Percentiles rank a stretch among this genome's conserved stretches.
These are phyloP conservation scores for Ptychodera flava DNA, from an alignment of 35 echinoderm and acorn worm genomes.

Conservation along the genomic window DNA sequence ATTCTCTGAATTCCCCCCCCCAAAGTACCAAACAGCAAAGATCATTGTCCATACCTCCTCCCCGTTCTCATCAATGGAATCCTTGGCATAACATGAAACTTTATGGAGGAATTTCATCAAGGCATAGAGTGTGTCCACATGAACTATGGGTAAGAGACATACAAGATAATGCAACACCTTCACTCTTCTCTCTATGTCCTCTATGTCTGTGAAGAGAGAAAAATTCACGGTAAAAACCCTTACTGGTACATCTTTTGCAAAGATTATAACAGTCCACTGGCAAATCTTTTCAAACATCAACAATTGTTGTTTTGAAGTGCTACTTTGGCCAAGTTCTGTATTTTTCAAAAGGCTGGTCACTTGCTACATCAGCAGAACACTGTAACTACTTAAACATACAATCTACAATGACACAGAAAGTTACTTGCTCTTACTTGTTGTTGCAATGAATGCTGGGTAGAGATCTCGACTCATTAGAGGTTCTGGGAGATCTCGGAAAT, in stretches of 20 bases:
- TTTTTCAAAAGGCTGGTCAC: too few relatives aligned
- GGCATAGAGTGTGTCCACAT: conserved; percentile 65
- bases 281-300: too few relatives aligned
- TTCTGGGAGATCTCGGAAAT: conserved; percentile 89
- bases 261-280: not conserved
- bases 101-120: conserved; percentile 60
- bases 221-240: not conserved
- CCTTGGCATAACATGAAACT: conserved; percentile 51
- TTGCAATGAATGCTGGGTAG: conserved; percentile 72
- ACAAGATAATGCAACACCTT: conserved; percentile 45
- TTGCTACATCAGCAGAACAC: too few relatives aligned
- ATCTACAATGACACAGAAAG: too few relatives aligned
- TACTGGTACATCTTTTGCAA: too few relatives aligned
- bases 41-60: conserved; percentile 55
- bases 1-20: too few relatives aligned
- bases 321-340: too few relatives aligned
- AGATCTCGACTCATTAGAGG: conserved; percentile 82
- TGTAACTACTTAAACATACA: too few relatives aligned
- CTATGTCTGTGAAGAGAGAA: conserved; percentile 33
- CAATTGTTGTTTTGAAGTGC: too few relatives aligned
- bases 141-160: conserved; percentile 62
- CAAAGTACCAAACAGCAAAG: conserved; percentile 41
- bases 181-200: conserved; percentile 35
- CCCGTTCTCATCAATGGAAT: conserved; percentile 44
- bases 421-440: conserved; percentile 80